Conservation (phyloP, 2,797 vertebrate genomes). For the Etheostoma nigrum region DNA sequence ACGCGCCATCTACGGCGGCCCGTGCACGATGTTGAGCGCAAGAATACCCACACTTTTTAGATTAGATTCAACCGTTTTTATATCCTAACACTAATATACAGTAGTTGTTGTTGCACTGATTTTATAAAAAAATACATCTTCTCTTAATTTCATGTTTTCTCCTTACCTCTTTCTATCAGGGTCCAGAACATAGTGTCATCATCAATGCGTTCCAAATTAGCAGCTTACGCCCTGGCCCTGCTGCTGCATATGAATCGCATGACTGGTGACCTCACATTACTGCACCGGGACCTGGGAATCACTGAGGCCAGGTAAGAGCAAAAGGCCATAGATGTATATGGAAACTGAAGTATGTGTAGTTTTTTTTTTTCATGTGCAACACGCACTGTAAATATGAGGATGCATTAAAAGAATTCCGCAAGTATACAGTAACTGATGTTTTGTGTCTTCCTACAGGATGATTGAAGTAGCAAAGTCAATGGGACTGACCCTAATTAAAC, state of each 20-base stretch:
- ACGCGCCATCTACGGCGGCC: no score
- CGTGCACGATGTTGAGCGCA: no score
- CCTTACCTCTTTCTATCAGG: slow-evolving; percentile 70
- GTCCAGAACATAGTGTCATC: slow-evolving; percentile 87
- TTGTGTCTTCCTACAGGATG: slow-evolving; percentile 83
- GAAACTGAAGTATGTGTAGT: not conserved
- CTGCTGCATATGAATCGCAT: slow-evolving; percentile 91
- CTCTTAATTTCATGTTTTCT: not conserved
- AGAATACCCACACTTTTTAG: no score
- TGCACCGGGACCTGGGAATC: slow-evolving; percentile 91
- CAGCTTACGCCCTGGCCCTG: slow-evolving; percentile 87
- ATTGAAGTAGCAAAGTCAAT: slow-evolving; percentile 92
- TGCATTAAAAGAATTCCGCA: not conserved
- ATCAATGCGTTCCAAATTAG: slow-evolving; percentile 91
- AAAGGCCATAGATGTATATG: not conserved
- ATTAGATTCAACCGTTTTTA: not conserved
- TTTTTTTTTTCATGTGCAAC: not conserved
- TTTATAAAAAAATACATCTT: not conserved
- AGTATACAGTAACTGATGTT: not conserved
- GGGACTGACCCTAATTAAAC: slow-evolving; percentile 88
- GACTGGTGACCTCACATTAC: slow-evolving; percentile 88
- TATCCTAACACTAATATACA: not conserved
- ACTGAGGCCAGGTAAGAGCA: slow-evolving; percentile 86
- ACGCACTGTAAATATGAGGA: not conserved
- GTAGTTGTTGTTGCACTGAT: not conserved